Evolutionary conservation across 2,113 vertebrate genomes (phyloP), one percentile per base, ranked within the genome.

Genomic region (Synchiropus splendidus): DNA sequence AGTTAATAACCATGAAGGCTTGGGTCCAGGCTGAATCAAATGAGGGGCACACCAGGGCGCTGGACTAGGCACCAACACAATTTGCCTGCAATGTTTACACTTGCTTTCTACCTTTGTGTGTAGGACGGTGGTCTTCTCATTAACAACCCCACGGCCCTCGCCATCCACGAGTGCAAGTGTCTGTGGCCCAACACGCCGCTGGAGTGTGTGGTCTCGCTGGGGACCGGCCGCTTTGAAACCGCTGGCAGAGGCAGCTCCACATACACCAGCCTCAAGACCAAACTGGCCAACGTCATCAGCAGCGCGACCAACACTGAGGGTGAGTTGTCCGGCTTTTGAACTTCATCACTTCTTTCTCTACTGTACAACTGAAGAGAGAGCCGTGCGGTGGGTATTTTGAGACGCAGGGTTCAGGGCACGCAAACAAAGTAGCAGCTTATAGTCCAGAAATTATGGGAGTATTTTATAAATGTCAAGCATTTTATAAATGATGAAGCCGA

Each of bases 261-360:
- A 0, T 85, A 88, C 53, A 97, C 94, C 1, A 98, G 94, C 69
- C 67, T 98, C 62, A 94, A 89, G 79, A 85, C 90, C 61, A 97
- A 97, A 51, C 80, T 98, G 38, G 86, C 78, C 0, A 89, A 97
- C 2, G 89, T 97, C 49, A 98, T 98, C 77, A 98, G 86, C 83
- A 97, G 94, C 12, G 94, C 94, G 41, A 98, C 94, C 1, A 92
- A 98, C 51, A 98, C 92, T 1, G 92, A 92, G 77, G 90, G 90
- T 92, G 64, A 56, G 89, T 70, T 27, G 21, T 5, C 8, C 21
- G 8, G 4, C 4, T 27, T 27, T 27, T 27, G 4, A 27, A 27
- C 21, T 5, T 5, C 4, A 27, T 27, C 21, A 27, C n/a, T n/a
- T n/a, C n/a, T n/a, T n/a, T n/a, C n/a, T n/a, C n/a, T n/a, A n/a